phyloP scores from a whole-genome alignment of 2,888 invertebrate species.

The Bellardia bayeri region DNA sequence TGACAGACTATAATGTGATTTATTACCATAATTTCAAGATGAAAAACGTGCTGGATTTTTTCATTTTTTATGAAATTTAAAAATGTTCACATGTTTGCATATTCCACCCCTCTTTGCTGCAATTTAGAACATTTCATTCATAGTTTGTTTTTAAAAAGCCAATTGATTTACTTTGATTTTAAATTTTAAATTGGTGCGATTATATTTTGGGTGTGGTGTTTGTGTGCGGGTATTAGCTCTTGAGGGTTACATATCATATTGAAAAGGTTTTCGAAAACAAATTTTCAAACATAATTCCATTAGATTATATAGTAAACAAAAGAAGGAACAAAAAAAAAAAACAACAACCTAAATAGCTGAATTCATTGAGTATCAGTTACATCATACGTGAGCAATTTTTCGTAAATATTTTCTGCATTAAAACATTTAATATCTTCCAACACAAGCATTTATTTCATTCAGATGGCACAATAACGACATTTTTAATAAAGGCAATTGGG shows the following conservation, averaged over 20 bases:
- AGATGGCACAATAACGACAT: not conserved
- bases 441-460: not conserved
- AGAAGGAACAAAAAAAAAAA: not conserved
- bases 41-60: conserved; percentile 77
- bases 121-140: conserved; percentile 47
- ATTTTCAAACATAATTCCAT: conserved; percentile 70
- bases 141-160: conserved; percentile 66
- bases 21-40: conserved; percentile 78
- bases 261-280: conserved; percentile 52
- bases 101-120: conserved; percentile 65
- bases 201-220: conserved; percentile 40
- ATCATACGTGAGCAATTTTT: conserved; percentile 68
- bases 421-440: conserved; percentile 5
- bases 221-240: conserved; percentile 7
- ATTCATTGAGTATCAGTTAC: conserved; percentile 66
- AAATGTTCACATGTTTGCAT: not conserved
- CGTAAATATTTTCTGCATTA: conserved; percentile 46
- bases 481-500: conserved; percentile 51
- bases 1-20: conserved; percentile 77
- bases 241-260: conserved; percentile 59
- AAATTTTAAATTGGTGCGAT: conserved; percentile 77
- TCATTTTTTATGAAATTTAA: conserved; percentile 7
- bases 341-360: conserved; percentile 26
- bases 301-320: conserved; percentile 44
- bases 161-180: conserved; percentile 83